These are phyloP conservation scores for Melanotaenia duboulayi DNA, from an alignment of 2,113 vertebrate genomes.

Conservation along the genomic window DNA sequence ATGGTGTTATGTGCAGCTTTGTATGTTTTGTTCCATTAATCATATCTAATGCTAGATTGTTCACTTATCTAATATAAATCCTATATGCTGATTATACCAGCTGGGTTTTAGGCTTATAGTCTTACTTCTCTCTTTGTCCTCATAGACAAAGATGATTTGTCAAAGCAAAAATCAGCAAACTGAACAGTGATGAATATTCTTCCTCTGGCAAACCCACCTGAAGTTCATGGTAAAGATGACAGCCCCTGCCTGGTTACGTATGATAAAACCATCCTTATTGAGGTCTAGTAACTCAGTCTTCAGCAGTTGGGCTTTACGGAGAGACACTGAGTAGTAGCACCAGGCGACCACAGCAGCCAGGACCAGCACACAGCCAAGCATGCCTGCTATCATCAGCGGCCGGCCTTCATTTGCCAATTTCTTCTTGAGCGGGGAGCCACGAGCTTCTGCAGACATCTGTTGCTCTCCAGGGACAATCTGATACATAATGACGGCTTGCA, in stretches of 20 bases:
- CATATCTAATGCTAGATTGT: too few species aligned
- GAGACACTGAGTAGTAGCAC: constrained; percentile 91
- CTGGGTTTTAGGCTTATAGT: neutral
- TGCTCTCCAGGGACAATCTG: constrained; percentile 80
- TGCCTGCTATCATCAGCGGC: constrained; percentile 78
- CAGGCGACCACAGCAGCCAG: constrained; percentile 88
- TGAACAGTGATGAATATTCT: neutral
- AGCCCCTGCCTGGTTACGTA: constrained; percentile 86
- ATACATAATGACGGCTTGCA: constrained; percentile 74
- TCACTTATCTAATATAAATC: neutral
- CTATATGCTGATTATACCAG: neutral
- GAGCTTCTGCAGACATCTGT: constrained; percentile 67
- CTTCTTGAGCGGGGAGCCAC: constrained; percentile 81
- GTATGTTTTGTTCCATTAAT: neutral
- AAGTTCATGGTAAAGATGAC: constrained; percentile 91
- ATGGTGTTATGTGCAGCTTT: neutral
- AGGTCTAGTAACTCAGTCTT: constrained; percentile 88
- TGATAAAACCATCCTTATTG: constrained; percentile 88
- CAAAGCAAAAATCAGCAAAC: neutral
- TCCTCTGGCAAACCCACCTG: constrained; percentile 75
- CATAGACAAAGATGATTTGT: neutral
- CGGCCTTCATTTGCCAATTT: constrained; percentile 80
- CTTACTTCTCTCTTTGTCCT: neutral
- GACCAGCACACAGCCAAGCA: constrained; percentile 84
- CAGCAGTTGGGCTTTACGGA: constrained; percentile 86